Base-by-base conservation (phyloP, 2,113 vertebrate species). In the Myxocyprinus asiaticus region DNA sequence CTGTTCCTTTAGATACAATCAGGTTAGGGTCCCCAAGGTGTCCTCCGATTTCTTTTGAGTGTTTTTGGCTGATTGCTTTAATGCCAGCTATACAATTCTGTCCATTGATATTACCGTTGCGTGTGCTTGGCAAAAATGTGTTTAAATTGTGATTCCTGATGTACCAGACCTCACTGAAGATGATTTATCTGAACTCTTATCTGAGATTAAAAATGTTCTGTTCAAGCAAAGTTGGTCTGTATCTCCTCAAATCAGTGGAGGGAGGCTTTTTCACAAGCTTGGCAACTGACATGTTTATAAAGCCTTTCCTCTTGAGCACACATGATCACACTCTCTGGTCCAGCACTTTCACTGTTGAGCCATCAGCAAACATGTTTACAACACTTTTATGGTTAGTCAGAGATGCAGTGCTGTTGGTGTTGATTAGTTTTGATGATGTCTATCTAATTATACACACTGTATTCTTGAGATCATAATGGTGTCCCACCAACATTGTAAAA, bases 321-420 rank as follows among this genome's bases (percentile, higher is more conserved):
- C 14, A 50, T 64, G 22, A 79, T 67, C 67, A 59, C 55, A n/a
- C 53, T 56, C 43, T 68, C 65, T 50, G 58, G 47, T 68, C 48
- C 42, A 80, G 68, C 50, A 51, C 55, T 71, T 75, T 75, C 22
- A 42, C 9, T 11, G 15, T 67, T 71, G 14, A 70, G 22, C 45
- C 15, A 48, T 80, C 43, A 72, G 62, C 77, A 66, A 72, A 81
- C 75, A 56, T 72, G 79, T 84, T 82, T 82, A 81, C 76, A 33
- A n/a, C 51, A 76, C 55, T 79, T 83, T 81, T 63, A 63, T 73
- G 77, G 74, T 73, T 81, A 69, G 73, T 84, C 70, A 77, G 44
- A 53, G 14, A 44, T 58, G 12, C 61, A 56, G 9, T 11, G 44
- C 76, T 67, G 47, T 75, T 12, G 9, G 9, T 70, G 56, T 44